A percentile compares a stretch with the other conserved stretches of the same genome.
These are phyloP conservation scores for Tauraco hartlaubi DNA, from an alignment of 2,797 vertebrate genomes.

Conservation along the genomic window DNA sequence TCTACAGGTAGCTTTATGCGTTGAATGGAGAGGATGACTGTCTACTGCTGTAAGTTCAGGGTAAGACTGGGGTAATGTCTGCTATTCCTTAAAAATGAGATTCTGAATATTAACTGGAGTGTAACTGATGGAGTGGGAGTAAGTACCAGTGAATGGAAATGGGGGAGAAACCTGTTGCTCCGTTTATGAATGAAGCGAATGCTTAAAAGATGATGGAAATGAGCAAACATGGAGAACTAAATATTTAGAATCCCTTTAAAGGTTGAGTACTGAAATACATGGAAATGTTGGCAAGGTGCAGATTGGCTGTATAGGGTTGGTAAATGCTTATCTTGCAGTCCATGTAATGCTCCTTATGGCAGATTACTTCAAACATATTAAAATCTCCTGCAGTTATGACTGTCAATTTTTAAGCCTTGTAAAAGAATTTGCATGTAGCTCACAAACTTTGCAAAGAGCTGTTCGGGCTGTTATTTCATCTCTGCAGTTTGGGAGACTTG, in stretches of 20 bases:
- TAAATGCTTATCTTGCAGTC: neutral
- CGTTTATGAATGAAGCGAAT: neutral
- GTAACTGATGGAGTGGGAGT: neutral
- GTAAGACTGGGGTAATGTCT: neutral
- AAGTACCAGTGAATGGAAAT: neutral
- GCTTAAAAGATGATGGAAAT: conserved; percentile 1
- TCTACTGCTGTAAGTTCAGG: neutral
- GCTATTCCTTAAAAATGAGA: neutral
- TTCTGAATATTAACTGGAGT: neutral
- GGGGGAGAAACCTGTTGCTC: neutral
- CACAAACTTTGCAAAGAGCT: neutral
- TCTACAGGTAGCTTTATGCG: neutral
- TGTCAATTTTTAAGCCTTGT: neutral
- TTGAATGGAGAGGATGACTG: neutral
- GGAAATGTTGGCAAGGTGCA: neutral
- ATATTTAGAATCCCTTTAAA: neutral
- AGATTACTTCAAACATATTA: neutral
- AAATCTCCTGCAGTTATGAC: neutral
- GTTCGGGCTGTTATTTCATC: fast-evolving
- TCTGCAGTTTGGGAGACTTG: neutral
- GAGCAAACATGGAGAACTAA: conserved; percentile 34
- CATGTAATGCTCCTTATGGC: neutral
- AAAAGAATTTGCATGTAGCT: neutral
- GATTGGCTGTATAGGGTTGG: neutral
- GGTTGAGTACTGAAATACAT: conserved; percentile 21